A percentile compares a stretch with the other conserved stretches of the same genome.
phyloP scores from a whole-genome alignment of 1,140 invertebrate species.

The Caligus rogercresseyi region DNA sequence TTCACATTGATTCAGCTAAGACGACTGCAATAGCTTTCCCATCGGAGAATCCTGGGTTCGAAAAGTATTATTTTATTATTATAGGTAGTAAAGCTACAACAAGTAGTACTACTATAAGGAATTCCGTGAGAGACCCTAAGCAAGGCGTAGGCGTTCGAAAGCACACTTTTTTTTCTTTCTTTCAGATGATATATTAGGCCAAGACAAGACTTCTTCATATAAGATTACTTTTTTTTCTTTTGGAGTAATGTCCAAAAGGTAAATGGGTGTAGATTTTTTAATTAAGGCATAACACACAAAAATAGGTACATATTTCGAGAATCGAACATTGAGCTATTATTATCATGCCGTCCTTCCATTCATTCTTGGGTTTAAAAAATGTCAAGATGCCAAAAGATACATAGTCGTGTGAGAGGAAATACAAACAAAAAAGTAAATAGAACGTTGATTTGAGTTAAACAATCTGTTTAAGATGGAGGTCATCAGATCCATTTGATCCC shows the following conservation, averaged over 20 bases:
- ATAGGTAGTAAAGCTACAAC: no score
- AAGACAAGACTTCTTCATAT: neutral
- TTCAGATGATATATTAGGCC: neutral
- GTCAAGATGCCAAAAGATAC: no score
- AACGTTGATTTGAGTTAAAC: no score
- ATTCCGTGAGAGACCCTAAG: neutral
- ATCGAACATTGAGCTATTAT: no score
- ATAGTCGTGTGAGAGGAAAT: no score
- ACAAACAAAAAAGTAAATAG: no score
- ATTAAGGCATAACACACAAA: neutral
- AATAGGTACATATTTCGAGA: no score
- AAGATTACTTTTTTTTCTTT: neutral
- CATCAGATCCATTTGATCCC: no score
- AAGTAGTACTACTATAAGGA: no score
- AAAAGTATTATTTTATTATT: conserved; percentile 21
- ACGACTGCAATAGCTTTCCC: conserved; percentile 8
- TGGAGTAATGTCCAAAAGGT: neutral
- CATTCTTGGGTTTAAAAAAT: no score
- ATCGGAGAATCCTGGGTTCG: conserved; percentile 16
- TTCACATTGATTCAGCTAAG: neutral
- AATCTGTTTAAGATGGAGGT: no score
- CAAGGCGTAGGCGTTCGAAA: neutral
- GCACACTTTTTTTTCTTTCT: neutral
- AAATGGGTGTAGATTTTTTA: neutral
- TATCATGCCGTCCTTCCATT: no score